phyloP scores from a whole-genome alignment of 2,797 vertebrate species.

The Garrulus glandarius region DNA sequence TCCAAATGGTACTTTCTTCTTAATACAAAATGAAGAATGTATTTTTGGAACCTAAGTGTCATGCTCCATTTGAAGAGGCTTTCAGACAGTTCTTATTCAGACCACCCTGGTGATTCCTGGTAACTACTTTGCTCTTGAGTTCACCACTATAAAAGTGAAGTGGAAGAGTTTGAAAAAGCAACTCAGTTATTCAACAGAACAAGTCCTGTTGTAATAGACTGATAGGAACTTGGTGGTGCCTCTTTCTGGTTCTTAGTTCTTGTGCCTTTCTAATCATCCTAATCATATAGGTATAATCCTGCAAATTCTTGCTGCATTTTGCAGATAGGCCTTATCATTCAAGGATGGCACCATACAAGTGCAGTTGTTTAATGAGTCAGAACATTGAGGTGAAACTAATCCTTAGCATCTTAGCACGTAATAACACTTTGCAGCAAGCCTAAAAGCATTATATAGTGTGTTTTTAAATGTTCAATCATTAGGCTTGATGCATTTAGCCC shows the following conservation, averaged over 20 bases:
- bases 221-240: neutral
- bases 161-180: neutral
- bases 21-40: neutral
- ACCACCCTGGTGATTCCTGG: neutral
- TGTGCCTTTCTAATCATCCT: neutral
- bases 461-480: neutral
- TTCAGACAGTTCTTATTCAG: neutral
- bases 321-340: neutral
- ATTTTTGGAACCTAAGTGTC: neutral
- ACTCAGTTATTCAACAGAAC: neutral
- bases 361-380: neutral
- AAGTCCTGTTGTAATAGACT: neutral
- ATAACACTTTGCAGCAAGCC: neutral
- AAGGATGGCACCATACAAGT: neutral
- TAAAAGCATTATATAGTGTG: neutral
- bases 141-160: neutral
- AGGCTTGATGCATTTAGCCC: neutral
- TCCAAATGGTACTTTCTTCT: neutral
- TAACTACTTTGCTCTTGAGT: neutral
- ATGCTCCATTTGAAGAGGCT: neutral
- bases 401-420: neutral
- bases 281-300: neutral
- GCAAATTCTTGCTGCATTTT: neutral
- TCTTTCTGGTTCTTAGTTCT: constrained; percentile 1
- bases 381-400: constrained; percentile 10